These are phyloP conservation scores for Acholoe squamosa DNA, from an alignment of 2,888 invertebrate species.

Conservation along the genomic window DNA sequence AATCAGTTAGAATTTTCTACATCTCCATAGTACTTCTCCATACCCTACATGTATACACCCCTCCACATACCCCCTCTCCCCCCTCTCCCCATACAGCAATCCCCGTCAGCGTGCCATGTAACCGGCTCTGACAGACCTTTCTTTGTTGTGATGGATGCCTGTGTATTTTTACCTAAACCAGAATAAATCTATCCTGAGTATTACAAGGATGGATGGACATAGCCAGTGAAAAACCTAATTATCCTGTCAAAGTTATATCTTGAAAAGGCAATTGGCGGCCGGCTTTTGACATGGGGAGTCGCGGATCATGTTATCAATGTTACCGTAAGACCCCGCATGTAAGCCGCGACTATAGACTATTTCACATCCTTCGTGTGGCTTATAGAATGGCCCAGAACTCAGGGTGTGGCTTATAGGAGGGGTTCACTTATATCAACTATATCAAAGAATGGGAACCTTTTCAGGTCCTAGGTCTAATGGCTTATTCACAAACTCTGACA, in stretches of 20 bases:
- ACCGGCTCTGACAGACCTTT: conserved; percentile 28
- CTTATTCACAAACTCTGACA: too few relatives aligned
- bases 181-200: conserved; percentile 36
- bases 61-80: conserved; percentile 14
- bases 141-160: conserved; percentile 43
- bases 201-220: conserved; percentile 49
- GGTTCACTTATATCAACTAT: too few relatives aligned
- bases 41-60: not conserved
- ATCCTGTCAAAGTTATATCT: conserved; percentile 50
- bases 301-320: conserved; percentile 47
- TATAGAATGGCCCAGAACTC: too few relatives aligned
- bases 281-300: conserved; percentile 5
- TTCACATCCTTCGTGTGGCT: too few relatives aligned
- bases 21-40: conserved; percentile 12
- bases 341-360: too few relatives aligned
- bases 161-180: not conserved
- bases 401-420: too few relatives aligned
- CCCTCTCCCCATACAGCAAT: not conserved
- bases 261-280: conserved; percentile 1
- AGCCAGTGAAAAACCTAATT: conserved; percentile 36
- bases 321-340: too few relatives aligned
- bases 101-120: not conserved
- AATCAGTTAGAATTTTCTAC: not conserved
- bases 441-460: too few relatives aligned
- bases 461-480: too few relatives aligned